Evolutionary conservation across 2,888 invertebrate species (phyloP), one percentile per base, ranked within the genome.

Genomic region (Hirtodrosophila trivittata): DNA sequence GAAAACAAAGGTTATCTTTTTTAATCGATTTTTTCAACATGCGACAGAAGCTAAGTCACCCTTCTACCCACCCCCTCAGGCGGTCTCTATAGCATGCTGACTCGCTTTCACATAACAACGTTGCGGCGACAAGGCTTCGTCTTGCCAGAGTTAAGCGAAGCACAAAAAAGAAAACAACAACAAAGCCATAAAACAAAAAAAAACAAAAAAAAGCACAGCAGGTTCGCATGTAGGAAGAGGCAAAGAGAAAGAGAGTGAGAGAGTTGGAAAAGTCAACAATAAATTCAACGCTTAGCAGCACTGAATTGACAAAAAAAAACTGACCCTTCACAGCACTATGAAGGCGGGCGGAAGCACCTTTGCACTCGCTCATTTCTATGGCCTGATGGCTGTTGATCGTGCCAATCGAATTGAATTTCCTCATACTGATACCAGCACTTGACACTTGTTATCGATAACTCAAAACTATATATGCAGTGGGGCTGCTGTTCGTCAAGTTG

Each of bases 11-110:
- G 47, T 49, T 38, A 38, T 51, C 37, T 42, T 60, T 60, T 63
- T 57, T 69, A 62, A 77, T 77, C 82, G 82, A 82, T 77, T 77
- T 77, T 75, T 77, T 75, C 50, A 60, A 57, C 66, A 64, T 57
- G 56, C 66, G 38, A 49, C 63, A 63, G 45, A 46, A 54, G 66
- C 73, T 38, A 52, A 47, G 39, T 28, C 30, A 35, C 38, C 13
- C 26, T n/a, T 1, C 12, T 8, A 1, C 28, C 32, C 49, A 21
- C 49, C 37, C 39, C 46, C n/a, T n/a, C 43, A 30, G 30, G 1
- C n/a, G 30, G 10, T 8, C 12, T n/a, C n/a, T n/a, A n/a, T n/a
- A 42, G 32, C 63, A 57, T 51, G 56, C 28, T 35, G 41, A 1
- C 45, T 63, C 52, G 32, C 66, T 56, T 13, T 1, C 43, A 42